phyloP scores from a whole-genome alignment of 2,797 vertebrate genomes.

The Sebastes dallii region DNA sequence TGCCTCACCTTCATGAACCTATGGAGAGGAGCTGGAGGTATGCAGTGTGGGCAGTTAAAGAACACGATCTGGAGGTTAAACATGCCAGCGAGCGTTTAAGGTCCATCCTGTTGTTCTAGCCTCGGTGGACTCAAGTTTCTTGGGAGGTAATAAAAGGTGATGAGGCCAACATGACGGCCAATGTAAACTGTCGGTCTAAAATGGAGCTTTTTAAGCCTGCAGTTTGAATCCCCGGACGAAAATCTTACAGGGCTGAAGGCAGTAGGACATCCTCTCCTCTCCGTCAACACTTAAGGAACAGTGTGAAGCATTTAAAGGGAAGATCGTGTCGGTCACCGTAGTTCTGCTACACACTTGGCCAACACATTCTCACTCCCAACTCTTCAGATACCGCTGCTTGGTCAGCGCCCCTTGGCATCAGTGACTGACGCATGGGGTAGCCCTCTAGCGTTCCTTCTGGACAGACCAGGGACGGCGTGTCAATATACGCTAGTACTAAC shows the following conservation, averaged over 20 bases:
- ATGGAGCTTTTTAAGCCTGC: conserved; percentile 4
- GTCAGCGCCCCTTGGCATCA: too few relatives aligned
- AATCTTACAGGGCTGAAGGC: not conserved
- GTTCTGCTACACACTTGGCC: too few relatives aligned
- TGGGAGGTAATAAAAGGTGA: conserved; percentile 22
- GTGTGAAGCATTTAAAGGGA: too few relatives aligned
- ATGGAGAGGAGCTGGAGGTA: not conserved
- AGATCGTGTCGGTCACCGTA: too few relatives aligned
- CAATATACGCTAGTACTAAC: too few relatives aligned
- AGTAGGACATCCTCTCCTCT: not conserved
- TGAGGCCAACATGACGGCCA: conserved; percentile 6
- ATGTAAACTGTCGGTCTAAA: conserved; percentile 10
- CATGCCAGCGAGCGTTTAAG: not conserved
- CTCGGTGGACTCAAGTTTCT: conserved; percentile 5
- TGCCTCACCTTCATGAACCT: not conserved
- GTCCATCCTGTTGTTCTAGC: not conserved
- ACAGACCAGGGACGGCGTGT: too few relatives aligned
- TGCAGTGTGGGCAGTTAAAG: not conserved
- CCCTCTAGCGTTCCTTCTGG: too few relatives aligned
- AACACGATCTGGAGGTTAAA: not conserved
- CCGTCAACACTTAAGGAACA: not conserved
- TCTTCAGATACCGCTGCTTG: too few relatives aligned
- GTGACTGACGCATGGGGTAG: rapidly evolving
- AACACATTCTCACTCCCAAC: too few relatives aligned
- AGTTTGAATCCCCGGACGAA: not conserved